A percentile compares a stretch with the other conserved stretches of the same genome.
These are phyloP conservation scores for Drosophila birchii DNA, from an alignment of 2,888 invertebrate species.

Conservation along the genomic window DNA sequence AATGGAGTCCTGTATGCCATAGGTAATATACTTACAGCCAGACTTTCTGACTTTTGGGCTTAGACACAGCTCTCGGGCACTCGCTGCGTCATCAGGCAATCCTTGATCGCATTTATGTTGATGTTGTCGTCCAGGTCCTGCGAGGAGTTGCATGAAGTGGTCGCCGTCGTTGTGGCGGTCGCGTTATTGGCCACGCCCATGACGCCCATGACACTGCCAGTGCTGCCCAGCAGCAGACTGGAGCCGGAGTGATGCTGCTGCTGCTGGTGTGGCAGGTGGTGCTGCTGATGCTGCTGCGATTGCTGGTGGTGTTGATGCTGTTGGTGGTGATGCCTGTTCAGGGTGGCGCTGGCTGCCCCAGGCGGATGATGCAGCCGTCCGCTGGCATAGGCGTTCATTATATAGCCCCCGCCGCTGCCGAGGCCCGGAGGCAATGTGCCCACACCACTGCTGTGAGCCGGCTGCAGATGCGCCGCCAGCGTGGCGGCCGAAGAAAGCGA, in stretches of 20 bases:
- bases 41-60: background rate
- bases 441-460: slow-evolving; percentile 69
- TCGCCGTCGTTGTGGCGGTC: slow-evolving; percentile 68
- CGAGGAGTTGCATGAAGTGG: slow-evolving; percentile 82
- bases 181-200: slow-evolving; percentile 56
- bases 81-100: slow-evolving; percentile 93
- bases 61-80: slow-evolving; percentile 95
- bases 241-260: slow-evolving; percentile 68
- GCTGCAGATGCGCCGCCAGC: slow-evolving; percentile 68
- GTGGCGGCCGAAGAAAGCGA: slow-evolving; percentile 81
- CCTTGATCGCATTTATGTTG: slow-evolving; percentile 94
- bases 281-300: slow-evolving; percentile 40
- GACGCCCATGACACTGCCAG: slow-evolving; percentile 68
- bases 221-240: slow-evolving; percentile 74
- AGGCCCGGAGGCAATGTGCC: slow-evolving; percentile 81
- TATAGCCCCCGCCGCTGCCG: slow-evolving; percentile 81
- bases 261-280: slow-evolving; percentile 59
- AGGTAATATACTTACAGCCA: slow-evolving; percentile 8
- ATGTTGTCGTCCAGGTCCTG: slow-evolving; percentile 86
- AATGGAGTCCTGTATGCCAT: background rate
- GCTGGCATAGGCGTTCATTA: slow-evolving; percentile 72
- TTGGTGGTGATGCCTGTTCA: slow-evolving; percentile 72
- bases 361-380: slow-evolving; percentile 72
- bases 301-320: slow-evolving; percentile 67
- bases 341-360: slow-evolving; percentile 59